Conservation (phyloP, 2,113 vertebrate genomes). For the Eurystomus gularis region DNA sequence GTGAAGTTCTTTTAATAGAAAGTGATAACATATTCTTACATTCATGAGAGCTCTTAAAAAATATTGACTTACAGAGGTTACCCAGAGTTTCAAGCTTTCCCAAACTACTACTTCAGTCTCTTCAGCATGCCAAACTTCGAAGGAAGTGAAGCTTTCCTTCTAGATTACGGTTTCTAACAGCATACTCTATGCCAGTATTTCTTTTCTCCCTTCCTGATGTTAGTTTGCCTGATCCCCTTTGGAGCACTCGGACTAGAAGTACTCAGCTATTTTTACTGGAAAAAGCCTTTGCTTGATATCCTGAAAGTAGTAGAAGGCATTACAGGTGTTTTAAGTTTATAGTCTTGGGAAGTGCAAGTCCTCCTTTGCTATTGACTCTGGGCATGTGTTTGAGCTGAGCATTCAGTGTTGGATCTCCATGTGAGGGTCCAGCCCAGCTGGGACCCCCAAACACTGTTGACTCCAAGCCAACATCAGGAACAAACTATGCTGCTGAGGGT, state of each 20-base stretch:
- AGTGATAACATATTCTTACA: fast-evolving
- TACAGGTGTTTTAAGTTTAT: not conserved
- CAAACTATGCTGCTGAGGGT: not conserved
- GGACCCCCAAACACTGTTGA: not conserved
- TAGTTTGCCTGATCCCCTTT: not conserved
- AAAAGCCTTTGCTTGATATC: not conserved
- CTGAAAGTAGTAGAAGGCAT: not conserved
- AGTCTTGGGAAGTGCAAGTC: not conserved
- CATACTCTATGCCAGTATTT: not conserved
- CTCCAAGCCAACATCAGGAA: not conserved
- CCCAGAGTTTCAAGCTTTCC: not conserved
- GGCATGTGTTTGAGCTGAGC: not conserved
- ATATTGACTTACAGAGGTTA: not conserved
- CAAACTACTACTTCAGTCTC: not conserved
- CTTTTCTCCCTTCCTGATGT: not conserved
- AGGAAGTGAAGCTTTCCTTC: not conserved
- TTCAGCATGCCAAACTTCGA: not conserved
- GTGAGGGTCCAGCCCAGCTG: not conserved
- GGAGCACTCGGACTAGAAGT: not conserved
- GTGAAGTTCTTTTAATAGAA: not conserved
- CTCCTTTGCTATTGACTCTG: not conserved
- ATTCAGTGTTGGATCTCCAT: not conserved
- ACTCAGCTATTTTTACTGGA: not conserved
- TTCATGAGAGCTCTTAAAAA: not conserved
- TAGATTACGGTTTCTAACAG: not conserved